Evolutionary conservation across 2,888 invertebrate species (phyloP).

Genomic region (Chrysina gloriosa): DNA sequence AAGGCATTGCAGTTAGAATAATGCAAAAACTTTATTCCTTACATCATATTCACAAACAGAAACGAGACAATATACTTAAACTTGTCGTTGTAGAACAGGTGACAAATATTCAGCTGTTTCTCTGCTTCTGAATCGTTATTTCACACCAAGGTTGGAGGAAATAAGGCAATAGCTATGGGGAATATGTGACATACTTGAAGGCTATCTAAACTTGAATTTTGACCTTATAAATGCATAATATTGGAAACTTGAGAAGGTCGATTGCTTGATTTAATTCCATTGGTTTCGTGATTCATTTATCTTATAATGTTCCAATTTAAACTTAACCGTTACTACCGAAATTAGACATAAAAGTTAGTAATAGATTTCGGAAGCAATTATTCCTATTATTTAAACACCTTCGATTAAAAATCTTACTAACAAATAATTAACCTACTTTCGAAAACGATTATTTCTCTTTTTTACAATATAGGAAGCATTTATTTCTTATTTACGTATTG

Average conservation of each 20-base stretch:
- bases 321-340: too few relatives aligned
- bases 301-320: too few relatives aligned
- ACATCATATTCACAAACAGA: neutral
- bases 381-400: too few relatives aligned
- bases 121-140: conserved; percentile 8
- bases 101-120: conserved; percentile 10
- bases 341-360: too few relatives aligned
- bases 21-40: neutral
- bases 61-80: neutral
- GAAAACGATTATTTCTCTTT: too few relatives aligned
- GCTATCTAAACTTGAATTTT: conserved; percentile 13
- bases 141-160: conserved; percentile 5
- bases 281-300: neutral
- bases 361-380: too few relatives aligned
- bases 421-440: too few relatives aligned
- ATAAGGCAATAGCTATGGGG: conserved; percentile 12
- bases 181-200: conserved; percentile 18
- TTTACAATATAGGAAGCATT: too few relatives aligned
- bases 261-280: neutral
- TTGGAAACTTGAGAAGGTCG: neutral
- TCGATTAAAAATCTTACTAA: too few relatives aligned
- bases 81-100: conserved; percentile 15
- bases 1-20: neutral
- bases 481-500: too few relatives aligned
- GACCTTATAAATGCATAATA: conserved; percentile 16